Evolutionary conservation across 2,888 invertebrate genomes (phyloP), one percentile per base, ranked within the genome.

Genomic region (Notodonta ziczac): DNA sequence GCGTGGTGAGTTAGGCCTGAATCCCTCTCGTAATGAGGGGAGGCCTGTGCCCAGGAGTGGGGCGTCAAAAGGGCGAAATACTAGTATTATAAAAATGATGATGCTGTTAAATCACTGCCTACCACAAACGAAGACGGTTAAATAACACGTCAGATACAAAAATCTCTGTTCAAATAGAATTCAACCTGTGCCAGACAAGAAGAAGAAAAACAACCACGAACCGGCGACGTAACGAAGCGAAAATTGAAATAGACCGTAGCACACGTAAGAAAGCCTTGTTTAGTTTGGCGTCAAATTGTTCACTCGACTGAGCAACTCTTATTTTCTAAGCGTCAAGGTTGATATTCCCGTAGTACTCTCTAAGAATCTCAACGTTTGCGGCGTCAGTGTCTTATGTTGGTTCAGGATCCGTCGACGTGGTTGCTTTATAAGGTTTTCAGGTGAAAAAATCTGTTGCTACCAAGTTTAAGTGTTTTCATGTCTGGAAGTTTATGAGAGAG

Each of bases 161-260:
- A 73, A 64, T 67, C 73, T 6, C 57, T 64, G 59, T 64, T 48
- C 44, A 54, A 69, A 63, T 50, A 69, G 59, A 72, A 70, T 67
- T 66, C 61, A 70, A 69, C 63, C 64, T 61, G 46, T 10, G 46
- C 46, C 50, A 16, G 57, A 62, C 40, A 59, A 60, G 63, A 61
- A 59, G 24, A 24, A 67, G 67, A 72, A 74, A 75, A 80, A 70
- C 56, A 67, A 73, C 70, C 66, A 67, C 65, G 70, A 70, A 75
- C 72, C 65, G 63, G 61, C 60, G 69, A 76, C 74, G 75, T 86
- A 86, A 86, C 85, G 83, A 86, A 85, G 83, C 80, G 80, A 73
- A 78, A 82, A 82, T 78, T 74, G 79, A 77, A 81, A 82, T 79
- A 77, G 77, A 81, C 77, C 78, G 76, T 66, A 67, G 68, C 73